These are phyloP conservation scores for Plebejus anna DNA, from an alignment of 2,888 invertebrate genomes.

Conservation along the genomic window DNA sequence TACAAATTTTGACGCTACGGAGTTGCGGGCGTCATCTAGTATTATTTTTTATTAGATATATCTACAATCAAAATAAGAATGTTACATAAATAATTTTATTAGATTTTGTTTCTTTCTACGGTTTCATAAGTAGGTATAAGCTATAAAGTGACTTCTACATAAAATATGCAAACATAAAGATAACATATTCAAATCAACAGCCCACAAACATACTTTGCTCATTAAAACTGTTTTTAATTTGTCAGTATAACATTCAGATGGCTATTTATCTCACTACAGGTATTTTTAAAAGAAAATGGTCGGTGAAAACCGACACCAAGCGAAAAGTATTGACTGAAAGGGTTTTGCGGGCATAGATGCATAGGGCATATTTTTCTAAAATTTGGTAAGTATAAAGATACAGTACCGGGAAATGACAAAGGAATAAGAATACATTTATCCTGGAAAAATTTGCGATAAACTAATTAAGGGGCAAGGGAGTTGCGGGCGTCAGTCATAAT, in stretches of 20 bases:
- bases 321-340: too few relatives aligned
- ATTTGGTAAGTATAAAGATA: too few relatives aligned
- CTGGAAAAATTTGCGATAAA: too few relatives aligned
- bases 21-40: neutral
- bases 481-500: too few relatives aligned
- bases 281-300: too few relatives aligned
- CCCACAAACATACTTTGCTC: neutral
- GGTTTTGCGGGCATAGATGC: too few relatives aligned
- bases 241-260: slow-evolving; percentile 8
- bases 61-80: neutral
- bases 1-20: neutral
- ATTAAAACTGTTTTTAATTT: slow-evolving; percentile 24
- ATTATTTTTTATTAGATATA: neutral
- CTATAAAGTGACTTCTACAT: neutral
- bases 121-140: neutral
- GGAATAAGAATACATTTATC: too few relatives aligned
- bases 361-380: too few relatives aligned
- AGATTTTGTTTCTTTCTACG: neutral
- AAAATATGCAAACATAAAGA: slow-evolving; percentile 4
- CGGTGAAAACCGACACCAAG: too few relatives aligned
- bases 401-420: too few relatives aligned
- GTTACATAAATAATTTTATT: neutral
- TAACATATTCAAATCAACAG: slow-evolving; percentile 10
- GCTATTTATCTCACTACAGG: too few relatives aligned
- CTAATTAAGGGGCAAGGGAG: too few relatives aligned